Percentiles rank a stretch among this genome's conserved stretches.
phyloP scores from a whole-genome alignment of 2,888 invertebrate genomes.

The Idaea dimidiata region DNA sequence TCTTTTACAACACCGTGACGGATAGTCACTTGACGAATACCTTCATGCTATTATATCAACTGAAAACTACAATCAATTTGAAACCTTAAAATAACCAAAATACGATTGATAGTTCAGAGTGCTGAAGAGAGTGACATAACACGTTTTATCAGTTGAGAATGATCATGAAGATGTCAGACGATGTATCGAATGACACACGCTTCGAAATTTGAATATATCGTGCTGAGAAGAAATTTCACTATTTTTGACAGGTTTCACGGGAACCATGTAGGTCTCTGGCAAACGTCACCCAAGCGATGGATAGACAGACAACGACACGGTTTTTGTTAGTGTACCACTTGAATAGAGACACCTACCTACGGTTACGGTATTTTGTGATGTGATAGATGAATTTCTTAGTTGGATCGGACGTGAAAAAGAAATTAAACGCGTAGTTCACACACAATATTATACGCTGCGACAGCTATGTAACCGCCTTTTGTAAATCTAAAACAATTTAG shows the following conservation, averaged over 20 bases:
- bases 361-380: conserved; percentile 24
- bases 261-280: conserved; percentile 39
- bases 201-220: conserved; percentile 67
- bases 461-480: no score
- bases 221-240: conserved; percentile 73
- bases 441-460: no score
- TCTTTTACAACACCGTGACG: conserved; percentile 56
- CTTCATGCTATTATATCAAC: conserved; percentile 47
- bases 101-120: conserved; percentile 26
- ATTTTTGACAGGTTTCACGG: conserved; percentile 64
- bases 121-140: conserved; percentile 18
- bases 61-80: conserved; percentile 5
- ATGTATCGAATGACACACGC: conserved; percentile 71
- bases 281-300: conserved; percentile 37
- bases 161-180: conserved; percentile 72
- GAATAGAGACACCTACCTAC: conserved; percentile 24
- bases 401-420: not conserved
- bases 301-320: conserved; percentile 45
- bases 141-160: conserved; percentile 32
- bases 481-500: no score
- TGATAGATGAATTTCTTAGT: conserved; percentile 23
- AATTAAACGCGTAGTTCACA: no score
- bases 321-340: conserved; percentile 50
- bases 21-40: conserved; percentile 71
- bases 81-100: rapidly evolving